Conservation (phyloP, 92 coral and sea anemone species). For the Siderastrea radians region DNA sequence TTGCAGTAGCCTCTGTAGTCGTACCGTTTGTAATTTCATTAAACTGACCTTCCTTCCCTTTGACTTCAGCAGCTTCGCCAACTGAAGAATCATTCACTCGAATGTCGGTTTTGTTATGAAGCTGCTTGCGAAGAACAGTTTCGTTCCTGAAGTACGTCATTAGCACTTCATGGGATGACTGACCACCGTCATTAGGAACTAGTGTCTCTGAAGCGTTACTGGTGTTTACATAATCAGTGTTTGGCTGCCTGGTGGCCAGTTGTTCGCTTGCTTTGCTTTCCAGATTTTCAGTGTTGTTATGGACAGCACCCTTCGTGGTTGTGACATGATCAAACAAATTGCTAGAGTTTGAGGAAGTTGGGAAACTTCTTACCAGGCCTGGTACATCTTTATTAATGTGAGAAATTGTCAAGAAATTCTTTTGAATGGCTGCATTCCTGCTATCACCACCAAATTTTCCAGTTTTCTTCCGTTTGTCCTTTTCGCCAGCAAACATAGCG, state of each 20-base stretch:
- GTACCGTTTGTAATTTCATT: neutral
- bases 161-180: slow-evolving; percentile 58
- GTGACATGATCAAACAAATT: neutral
- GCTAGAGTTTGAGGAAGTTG: neutral
- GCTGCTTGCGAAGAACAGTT: slow-evolving; percentile 61
- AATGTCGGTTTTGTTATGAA: slow-evolving; percentile 16
- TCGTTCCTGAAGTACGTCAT: slow-evolving; percentile 83
- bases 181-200: neutral
- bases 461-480: neutral
- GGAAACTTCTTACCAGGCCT: slow-evolving; percentile 24
- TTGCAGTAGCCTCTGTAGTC: neutral
- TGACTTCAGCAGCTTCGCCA: neutral
- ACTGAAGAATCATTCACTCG: slow-evolving; percentile 7
- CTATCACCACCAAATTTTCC: neutral
- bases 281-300: too few species aligned
- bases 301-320: neutral
- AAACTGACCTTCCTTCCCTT: neutral
- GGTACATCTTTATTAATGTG: neutral
- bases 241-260: neutral
- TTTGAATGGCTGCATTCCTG: neutral
- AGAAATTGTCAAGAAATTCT: neutral
- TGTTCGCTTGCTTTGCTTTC: neutral
- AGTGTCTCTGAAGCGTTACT: neutral
- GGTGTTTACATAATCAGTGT: neutral
- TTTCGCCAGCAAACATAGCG: neutral